Evolutionary conservation across 2,888 invertebrate species (phyloP), one percentile per base, ranked within the genome.

Genomic region (Eupithecia pulchellata): DNA sequence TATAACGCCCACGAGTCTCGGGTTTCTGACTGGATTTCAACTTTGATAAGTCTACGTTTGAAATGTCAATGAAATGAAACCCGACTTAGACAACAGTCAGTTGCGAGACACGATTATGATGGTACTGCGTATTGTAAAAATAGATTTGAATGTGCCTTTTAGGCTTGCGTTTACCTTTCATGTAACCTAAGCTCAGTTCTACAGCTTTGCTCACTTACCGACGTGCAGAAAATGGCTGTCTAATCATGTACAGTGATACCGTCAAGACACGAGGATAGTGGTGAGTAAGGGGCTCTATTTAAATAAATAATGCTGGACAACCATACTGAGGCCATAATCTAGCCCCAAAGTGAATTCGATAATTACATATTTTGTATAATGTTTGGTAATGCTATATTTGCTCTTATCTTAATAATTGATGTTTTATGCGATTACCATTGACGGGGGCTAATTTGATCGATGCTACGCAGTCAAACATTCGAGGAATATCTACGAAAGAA

Each of bases 1-100:
- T 47, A 52, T 60, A 47, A 52, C 76, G 63, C 71, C 66, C 68
- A 68, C 67, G 29, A 20, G 52, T 11, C 58, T 60, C 30, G 30
- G 9, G 17, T 29, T 32, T 60, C 17, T 32, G 58, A 30, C 32
- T 60, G 58, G 30, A 57, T 57, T 60, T 30, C 32, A 60, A 58
- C 30, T 58, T 58, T 58, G n/a, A 58, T 58, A 58, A 58, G 30
- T 30, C 20, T 60, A 27, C 52, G 11, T 52, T 52, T 52, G 25
- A 52, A 30, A 60, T 60, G 58, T 60, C 58, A 29, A 30, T 60
- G 58, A 29, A n/a, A 58, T 29, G 17, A n/a, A n/a, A 60, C 58
- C 58, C 25, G 25, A 52, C 52, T 52, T 4, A 52, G 25, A 25
- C 52, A 52, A 20, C 52, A 25, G 52, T 4, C 52, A n/a, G 25